These are phyloP conservation scores for Dysdera silvatica DNA, from an alignment of 1,140 invertebrate genomes.

Conservation along the genomic window DNA sequence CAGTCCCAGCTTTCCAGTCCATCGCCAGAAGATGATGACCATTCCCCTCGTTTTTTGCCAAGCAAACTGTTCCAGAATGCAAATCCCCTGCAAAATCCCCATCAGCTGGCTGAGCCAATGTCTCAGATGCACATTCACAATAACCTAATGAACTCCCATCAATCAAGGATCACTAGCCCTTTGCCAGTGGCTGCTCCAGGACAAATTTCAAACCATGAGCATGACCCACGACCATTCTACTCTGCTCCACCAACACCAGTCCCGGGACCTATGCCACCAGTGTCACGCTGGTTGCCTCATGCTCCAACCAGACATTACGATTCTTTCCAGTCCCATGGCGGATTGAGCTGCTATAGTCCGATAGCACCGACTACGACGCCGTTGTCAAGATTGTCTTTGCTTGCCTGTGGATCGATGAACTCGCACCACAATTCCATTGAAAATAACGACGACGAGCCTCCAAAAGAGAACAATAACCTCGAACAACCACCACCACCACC, in stretches of 20 bases:
- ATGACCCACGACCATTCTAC: slow-evolving; percentile 27
- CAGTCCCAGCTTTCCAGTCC: slow-evolving; percentile 23
- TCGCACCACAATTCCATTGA: slow-evolving; percentile 4
- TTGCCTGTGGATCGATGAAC: slow-evolving; percentile 24
- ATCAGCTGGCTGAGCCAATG: slow-evolving; percentile 20
- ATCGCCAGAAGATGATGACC: slow-evolving; percentile 17
- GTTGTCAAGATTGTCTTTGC: slow-evolving; percentile 24
- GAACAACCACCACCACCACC: slow-evolving; percentile 4
- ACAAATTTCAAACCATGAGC: slow-evolving; percentile 14
- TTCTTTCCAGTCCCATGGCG: slow-evolving; percentile 18
- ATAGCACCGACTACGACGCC: slow-evolving; percentile 25
- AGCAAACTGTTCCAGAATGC: slow-evolving; percentile 22
- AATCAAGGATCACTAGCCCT: slow-evolving; percentile 19
- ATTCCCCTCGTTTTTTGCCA: slow-evolving; percentile 12
- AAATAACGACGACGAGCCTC: slow-evolving; percentile 9
- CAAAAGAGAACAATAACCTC: slow-evolving; percentile 10
- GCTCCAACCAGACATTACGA: slow-evolving; percentile 19
- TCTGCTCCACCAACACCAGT: slow-evolving; percentile 28
- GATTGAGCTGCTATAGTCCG: slow-evolving; percentile 24
- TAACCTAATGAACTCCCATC: slow-evolving; percentile 20
- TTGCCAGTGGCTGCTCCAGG: slow-evolving; percentile 11
- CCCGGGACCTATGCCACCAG: slow-evolving; percentile 21
- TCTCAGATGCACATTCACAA: slow-evolving; percentile 9
- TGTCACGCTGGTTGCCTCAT: slow-evolving; percentile 24
- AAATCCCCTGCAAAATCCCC: slow-evolving; percentile 16